Evolutionary conservation across 2,888 invertebrate genomes (phyloP).

Genomic region (Rhaphigaster nebulosa): DNA sequence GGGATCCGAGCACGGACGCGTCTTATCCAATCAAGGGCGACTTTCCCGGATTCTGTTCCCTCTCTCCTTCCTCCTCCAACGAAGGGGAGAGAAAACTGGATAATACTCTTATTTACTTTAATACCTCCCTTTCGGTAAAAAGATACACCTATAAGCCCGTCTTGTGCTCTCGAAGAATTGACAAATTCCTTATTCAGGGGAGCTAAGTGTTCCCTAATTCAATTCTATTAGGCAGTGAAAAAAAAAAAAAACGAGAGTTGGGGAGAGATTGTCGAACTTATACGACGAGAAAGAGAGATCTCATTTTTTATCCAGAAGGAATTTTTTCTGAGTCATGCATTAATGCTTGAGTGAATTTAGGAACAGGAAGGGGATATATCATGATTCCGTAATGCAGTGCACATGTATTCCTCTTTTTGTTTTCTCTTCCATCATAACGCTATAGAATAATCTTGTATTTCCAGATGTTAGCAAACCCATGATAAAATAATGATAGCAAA

Average conservation of each 20-base stretch:
- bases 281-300: background rate
- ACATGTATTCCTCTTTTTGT: background rate
- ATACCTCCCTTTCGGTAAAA: constrained; percentile 8
- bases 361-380: background rate
- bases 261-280: background rate
- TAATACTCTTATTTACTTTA: constrained; percentile 39
- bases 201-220: background rate
- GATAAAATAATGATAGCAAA: background rate
- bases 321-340: background rate
- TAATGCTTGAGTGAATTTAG: background rate
- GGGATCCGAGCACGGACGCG: constrained; percentile 21
- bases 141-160: background rate
- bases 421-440: background rate
- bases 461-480: background rate
- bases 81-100: background rate
- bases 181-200: background rate
- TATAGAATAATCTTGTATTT: background rate
- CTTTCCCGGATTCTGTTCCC: constrained; percentile 17
- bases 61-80: background rate
- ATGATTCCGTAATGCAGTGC: background rate
- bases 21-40: constrained; percentile 34
- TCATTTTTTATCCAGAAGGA: background rate
- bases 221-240: background rate
- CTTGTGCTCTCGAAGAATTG: background rate
- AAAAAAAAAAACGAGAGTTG: too few relatives aligned